phyloP scores from a whole-genome alignment of 1,140 invertebrate genomes.

The Mesaphorura yosii region DNA sequence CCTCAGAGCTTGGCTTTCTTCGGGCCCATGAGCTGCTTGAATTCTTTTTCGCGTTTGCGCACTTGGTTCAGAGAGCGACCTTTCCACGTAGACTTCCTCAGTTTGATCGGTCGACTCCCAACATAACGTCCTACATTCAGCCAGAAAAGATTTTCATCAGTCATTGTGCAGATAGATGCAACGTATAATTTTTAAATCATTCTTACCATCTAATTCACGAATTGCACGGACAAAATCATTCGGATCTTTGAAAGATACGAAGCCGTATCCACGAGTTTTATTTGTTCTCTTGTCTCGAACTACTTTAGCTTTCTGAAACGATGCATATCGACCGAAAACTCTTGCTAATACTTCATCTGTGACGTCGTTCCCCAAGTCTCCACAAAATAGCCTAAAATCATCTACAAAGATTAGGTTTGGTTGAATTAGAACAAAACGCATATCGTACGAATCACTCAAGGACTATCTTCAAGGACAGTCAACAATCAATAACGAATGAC shows the following conservation, averaged over 20 bases:
- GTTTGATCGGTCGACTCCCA: conserved; percentile 93
- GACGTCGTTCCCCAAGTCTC: conserved; percentile 97
- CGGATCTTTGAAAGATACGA: conserved; percentile 96
- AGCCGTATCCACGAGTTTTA: conserved; percentile 97
- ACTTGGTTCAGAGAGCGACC: conserved; percentile 86
- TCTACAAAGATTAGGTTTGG: conserved; percentile 43
- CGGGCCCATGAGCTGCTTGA: conserved; percentile 32
- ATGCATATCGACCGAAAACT: conserved; percentile 90
- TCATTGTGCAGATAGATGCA: not conserved
- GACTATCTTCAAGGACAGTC: not conserved
- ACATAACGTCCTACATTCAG: conserved; percentile 71
- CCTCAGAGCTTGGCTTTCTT: too few relatives aligned
- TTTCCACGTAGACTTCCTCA: conserved; percentile 92
- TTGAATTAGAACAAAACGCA: not conserved
- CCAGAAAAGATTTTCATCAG: conserved; percentile 16
- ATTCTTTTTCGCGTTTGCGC: conserved; percentile 90
- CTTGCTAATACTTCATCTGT: conserved; percentile 88
- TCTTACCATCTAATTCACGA: conserved; percentile 90
- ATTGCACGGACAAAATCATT: conserved; percentile 95
- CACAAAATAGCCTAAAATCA: conserved; percentile 97
- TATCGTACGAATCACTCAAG: not conserved
- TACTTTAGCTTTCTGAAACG: conserved; percentile 90
- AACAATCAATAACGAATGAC: conserved; percentile 14
- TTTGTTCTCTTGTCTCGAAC: conserved; percentile 92
- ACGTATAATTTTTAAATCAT: not conserved